Conservation (phyloP, 1,140 invertebrate species). For the Lordiphosa mommai region DNA sequence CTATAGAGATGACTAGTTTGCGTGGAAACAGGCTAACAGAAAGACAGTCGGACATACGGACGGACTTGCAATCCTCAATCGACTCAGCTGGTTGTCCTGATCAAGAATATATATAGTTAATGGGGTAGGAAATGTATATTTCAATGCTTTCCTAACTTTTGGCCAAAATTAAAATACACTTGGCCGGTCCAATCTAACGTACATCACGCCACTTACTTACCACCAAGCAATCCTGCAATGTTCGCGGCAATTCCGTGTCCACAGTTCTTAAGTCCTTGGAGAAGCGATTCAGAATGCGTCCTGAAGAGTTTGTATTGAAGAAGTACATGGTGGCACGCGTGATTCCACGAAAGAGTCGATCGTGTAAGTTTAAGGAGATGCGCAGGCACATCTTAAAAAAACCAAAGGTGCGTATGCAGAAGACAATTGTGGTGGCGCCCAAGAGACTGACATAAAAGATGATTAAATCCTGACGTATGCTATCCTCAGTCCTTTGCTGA, state of each 20-base stretch:
- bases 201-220: too few species aligned
- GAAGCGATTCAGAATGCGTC: conserved; percentile 87
- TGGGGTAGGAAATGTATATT: too few species aligned
- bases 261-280: conserved; percentile 89
- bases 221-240: conserved; percentile 90
- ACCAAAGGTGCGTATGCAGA: conserved; percentile 82
- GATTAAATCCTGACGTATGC: conserved; percentile 51
- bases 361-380: conserved; percentile 80
- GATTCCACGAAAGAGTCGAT: conserved; percentile 53
- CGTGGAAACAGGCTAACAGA: too few species aligned
- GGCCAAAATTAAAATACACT: too few species aligned
- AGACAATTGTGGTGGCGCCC: conserved; percentile 52
- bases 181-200: too few species aligned
- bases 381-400: conserved; percentile 91
- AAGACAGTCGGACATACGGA: too few species aligned
- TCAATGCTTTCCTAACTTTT: too few species aligned
- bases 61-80: too few species aligned
- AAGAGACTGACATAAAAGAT: conserved; percentile 67
- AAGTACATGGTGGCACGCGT: conserved; percentile 86
- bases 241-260: conserved; percentile 91
- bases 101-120: too few species aligned
- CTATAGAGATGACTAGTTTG: too few species aligned
- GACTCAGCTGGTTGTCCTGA: too few species aligned
- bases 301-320: conserved; percentile 88
- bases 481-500: conserved; percentile 15